Evolutionary conservation across 2,113 vertebrate species (phyloP).

Genomic region (Crotalus tigris): DNA sequence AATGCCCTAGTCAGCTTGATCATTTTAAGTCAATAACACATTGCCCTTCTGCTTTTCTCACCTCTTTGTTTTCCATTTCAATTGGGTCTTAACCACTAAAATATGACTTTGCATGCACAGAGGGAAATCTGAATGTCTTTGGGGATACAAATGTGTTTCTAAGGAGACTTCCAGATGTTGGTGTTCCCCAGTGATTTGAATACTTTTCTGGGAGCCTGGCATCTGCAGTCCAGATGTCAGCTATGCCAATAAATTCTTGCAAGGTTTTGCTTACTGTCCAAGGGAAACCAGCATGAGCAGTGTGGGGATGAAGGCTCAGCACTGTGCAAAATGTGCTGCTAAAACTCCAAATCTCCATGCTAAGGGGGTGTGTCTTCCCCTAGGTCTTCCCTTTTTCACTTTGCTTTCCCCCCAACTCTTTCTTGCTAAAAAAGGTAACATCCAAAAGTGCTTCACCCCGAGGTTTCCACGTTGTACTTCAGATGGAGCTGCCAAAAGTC

Average conservation of each 20-base stretch:
- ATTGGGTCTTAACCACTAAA: background rate
- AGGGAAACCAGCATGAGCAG: background rate
- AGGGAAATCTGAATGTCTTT: background rate
- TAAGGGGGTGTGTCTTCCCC: background rate
- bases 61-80: background rate
- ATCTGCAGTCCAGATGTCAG: background rate
- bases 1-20: too few species aligned
- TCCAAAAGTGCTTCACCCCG: background rate
- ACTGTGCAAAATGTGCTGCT: background rate
- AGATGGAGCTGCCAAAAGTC: conserved; percentile 14
- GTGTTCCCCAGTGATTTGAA: background rate
- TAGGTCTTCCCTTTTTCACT: background rate
- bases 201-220: background rate
- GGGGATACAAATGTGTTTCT: background rate
- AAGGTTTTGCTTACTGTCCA: background rate
- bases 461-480: conserved; percentile 53
- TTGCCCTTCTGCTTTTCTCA: background rate
- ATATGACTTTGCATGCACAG: too few species aligned
- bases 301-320: background rate
- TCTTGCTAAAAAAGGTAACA: background rate
- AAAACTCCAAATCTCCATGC: background rate
- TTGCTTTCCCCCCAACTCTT: background rate
- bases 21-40: too few species aligned
- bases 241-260: background rate
- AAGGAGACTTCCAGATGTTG: background rate